phyloP scores from a whole-genome alignment of 2,888 invertebrate species.

The Asteroscopus sphinx region DNA sequence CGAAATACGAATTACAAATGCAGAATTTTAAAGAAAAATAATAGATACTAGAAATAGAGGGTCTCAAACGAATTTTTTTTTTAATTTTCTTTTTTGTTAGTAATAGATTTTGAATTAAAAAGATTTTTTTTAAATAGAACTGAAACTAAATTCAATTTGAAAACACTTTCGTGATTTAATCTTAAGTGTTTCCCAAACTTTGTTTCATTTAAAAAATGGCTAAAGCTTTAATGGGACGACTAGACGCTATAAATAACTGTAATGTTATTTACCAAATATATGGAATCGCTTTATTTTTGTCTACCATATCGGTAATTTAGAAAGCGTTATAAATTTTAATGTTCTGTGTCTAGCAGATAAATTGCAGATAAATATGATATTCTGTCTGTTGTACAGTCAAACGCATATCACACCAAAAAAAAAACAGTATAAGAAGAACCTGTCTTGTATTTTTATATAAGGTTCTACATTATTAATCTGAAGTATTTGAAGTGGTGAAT shows the following conservation, averaged over 20 bases:
- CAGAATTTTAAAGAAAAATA: too few relatives aligned
- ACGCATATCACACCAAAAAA: too few relatives aligned
- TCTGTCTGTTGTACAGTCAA: too few relatives aligned
- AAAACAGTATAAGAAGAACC: slow-evolving; percentile 3
- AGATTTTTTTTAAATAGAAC: slow-evolving; percentile 41
- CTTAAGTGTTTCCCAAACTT: slow-evolving; percentile 21
- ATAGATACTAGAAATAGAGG: too few relatives aligned
- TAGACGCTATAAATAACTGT: slow-evolving; percentile 56
- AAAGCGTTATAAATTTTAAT: slow-evolving; percentile 65
- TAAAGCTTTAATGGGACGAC: slow-evolving; percentile 48
- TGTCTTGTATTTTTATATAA: too few relatives aligned
- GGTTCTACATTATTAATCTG: too few relatives aligned
- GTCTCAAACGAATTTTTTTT: too few relatives aligned
- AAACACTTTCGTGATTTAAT: slow-evolving; percentile 39
- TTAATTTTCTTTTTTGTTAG: too few relatives aligned
- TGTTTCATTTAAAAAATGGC: slow-evolving; percentile 24
- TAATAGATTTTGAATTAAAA: slow-evolving; percentile 29
- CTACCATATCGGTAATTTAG: slow-evolving; percentile 54
- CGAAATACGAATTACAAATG: slow-evolving; percentile 1
- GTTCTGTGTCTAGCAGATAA: slow-evolving; percentile 61
- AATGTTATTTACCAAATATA: slow-evolving; percentile 44
- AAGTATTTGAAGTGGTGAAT: too few relatives aligned
- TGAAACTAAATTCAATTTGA: slow-evolving; percentile 41
- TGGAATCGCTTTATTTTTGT: slow-evolving; percentile 38
- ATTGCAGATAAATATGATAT: slow-evolving; percentile 56